Evolutionary conservation across 1,140 invertebrate genomes (phyloP).

Genomic region (Triops longicaudatus): DNA sequence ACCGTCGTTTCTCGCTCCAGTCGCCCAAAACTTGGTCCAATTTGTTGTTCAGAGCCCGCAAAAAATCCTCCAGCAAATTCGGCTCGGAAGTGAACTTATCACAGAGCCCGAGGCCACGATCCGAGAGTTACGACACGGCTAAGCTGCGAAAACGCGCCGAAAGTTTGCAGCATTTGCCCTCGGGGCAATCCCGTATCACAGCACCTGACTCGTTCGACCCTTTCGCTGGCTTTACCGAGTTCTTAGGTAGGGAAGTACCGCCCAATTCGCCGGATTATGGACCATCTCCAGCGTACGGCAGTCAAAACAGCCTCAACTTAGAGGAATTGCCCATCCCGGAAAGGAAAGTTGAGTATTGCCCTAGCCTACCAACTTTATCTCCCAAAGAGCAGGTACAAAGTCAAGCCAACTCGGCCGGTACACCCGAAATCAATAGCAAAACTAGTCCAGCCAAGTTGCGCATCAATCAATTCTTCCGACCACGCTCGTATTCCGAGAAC

Average conservation of each 20-base stretch:
- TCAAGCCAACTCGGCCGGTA: not conserved
- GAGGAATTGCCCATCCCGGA: not conserved
- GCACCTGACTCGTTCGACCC: not conserved
- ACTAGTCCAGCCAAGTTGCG: not conserved
- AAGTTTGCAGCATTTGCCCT: not conserved
- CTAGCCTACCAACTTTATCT: not conserved
- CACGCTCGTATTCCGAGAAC: not conserved
- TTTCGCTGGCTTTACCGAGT: not conserved
- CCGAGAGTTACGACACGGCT: not conserved
- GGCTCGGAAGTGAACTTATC: not conserved
- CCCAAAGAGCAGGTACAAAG: not conserved
- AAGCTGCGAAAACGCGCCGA: not conserved
- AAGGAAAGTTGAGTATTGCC: not conserved
- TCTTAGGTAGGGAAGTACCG: not conserved
- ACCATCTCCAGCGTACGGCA: not conserved
- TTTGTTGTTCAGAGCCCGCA: not conserved
- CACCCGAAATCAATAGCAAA: not conserved
- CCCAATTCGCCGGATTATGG: not conserved
- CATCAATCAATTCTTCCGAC: not conserved
- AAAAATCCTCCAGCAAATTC: not conserved
- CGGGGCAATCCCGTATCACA: not conserved
- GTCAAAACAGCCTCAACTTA: slow-evolving; percentile 7
- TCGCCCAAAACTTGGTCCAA: not conserved
- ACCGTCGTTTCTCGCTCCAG: not conserved
- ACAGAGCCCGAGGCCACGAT: not conserved